phyloP scores from a whole-genome alignment of 1,140 invertebrate species.

The Holotrichia oblita region DNA sequence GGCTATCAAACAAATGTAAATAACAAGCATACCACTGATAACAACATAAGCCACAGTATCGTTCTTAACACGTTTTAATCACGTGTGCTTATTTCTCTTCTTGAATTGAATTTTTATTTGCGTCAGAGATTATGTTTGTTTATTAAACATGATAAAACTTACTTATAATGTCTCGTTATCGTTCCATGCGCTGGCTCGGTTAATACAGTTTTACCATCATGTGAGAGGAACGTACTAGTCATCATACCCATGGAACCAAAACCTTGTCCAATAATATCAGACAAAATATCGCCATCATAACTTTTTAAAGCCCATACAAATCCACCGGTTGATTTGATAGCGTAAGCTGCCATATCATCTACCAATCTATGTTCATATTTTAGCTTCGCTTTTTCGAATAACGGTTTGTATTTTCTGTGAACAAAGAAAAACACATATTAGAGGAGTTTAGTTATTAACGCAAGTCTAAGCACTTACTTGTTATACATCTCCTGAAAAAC shows the following conservation, averaged over 20 bases:
- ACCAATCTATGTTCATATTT: conserved; percentile 82
- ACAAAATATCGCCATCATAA: conserved; percentile 82
- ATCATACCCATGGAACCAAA: conserved; percentile 90
- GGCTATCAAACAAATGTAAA: background rate
- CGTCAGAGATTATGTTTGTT: background rate
- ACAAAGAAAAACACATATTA: conserved; percentile 44
- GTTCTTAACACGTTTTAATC: background rate
- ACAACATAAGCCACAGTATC: background rate
- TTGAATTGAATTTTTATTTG: conserved; percentile 10
- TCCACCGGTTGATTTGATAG: conserved; percentile 75
- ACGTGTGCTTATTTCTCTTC: background rate
- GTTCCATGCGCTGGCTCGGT: conserved; percentile 97
- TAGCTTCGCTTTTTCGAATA: conserved; percentile 71
- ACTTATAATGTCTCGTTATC: conserved; percentile 91
- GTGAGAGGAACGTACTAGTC: conserved; percentile 92
- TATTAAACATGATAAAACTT: conserved; percentile 49
- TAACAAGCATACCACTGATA: conserved; percentile 11
- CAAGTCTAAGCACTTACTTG: conserved; percentile 58
- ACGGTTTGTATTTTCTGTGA: conserved; percentile 69
- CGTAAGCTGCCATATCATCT: conserved; percentile 83
- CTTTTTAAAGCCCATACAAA: conserved; percentile 85
- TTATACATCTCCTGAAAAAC: conserved; percentile 77
- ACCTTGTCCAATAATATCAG: conserved; percentile 79
- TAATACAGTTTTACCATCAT: conserved; percentile 95
- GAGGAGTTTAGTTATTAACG: background rate